A percentile compares a stretch with the other conserved stretches of the same genome.
Evolutionary conservation across 2,888 invertebrate genomes (phyloP).

Genomic region (Meloe dianella): DNA sequence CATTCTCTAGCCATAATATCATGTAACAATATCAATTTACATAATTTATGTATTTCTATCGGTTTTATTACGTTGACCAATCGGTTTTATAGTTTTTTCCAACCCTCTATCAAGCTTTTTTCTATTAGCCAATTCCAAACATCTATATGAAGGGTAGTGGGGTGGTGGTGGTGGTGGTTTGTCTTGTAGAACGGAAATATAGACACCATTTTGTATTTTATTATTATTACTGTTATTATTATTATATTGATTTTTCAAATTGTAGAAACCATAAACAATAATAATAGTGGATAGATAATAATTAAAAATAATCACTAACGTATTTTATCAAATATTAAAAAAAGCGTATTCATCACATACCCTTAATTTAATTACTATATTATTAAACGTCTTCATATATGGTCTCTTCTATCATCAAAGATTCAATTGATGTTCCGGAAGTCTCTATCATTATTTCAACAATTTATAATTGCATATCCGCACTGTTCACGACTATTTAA

Average conservation of each 20-base stretch:
- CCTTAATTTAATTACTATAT: neutral
- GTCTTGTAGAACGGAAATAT: neutral
- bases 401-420: constrained; percentile 20
- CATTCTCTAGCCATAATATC: constrained; percentile 1
- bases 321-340: neutral
- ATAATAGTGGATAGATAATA: neutral
- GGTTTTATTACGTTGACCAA: constrained; percentile 4
- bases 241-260: neutral
- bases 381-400: neutral
- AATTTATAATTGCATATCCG: constrained; percentile 21
- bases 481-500: neutral
- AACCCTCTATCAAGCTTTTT: neutral
- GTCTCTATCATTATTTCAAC: constrained; percentile 24
- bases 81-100: neutral
- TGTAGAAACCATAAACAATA: neutral
- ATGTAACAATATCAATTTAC: constrained; percentile 8
- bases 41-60: neutral
- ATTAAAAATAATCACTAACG: neutral
- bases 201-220: neutral
- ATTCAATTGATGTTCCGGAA: constrained; percentile 30
- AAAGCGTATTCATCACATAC: neutral
- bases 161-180: neutral
- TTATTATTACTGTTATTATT: neutral
- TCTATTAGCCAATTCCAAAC: neutral
- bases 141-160: neutral